Percentiles rank a stretch among this genome's conserved stretches.
phyloP scores from a whole-genome alignment of 2,888 invertebrate genomes.

The Cactoblastis cactorum region DNA sequence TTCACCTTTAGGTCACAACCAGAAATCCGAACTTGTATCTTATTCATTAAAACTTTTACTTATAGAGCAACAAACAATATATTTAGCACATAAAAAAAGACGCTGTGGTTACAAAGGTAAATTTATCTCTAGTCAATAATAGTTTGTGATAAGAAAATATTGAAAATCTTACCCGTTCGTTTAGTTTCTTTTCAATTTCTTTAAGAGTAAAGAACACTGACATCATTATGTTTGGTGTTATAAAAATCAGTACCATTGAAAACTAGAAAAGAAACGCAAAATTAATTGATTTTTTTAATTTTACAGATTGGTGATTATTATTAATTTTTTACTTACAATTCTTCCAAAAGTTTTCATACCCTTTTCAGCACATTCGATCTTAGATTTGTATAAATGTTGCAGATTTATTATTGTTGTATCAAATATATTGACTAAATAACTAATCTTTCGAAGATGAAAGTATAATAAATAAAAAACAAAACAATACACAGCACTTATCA shows the following conservation, averaged over 20 bases:
- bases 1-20: too few species aligned
- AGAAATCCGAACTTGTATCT: too few species aligned
- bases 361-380: background rate
- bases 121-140: too few species aligned
- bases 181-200: background rate
- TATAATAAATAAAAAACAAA: background rate
- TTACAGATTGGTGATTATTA: too few species aligned
- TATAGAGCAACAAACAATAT: too few species aligned
- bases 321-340: background rate
- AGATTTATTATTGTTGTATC: background rate
- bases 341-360: background rate
- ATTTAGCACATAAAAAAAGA: too few species aligned
- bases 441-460: background rate
- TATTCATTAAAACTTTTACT: too few species aligned
- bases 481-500: background rate
- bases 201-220: background rate
- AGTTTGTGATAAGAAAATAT: too few species aligned
- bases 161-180: background rate
- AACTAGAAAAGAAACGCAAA: background rate
- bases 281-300: background rate
- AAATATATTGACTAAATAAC: background rate
- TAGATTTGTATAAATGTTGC: background rate
- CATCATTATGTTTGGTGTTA: background rate
- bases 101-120: too few species aligned
- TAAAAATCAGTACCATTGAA: background rate